A percentile compares a stretch with the other conserved stretches of the same genome.
These are phyloP conservation scores for Calycopis cecrops DNA, from an alignment of 1,140 invertebrate genomes.

Conservation along the genomic window DNA sequence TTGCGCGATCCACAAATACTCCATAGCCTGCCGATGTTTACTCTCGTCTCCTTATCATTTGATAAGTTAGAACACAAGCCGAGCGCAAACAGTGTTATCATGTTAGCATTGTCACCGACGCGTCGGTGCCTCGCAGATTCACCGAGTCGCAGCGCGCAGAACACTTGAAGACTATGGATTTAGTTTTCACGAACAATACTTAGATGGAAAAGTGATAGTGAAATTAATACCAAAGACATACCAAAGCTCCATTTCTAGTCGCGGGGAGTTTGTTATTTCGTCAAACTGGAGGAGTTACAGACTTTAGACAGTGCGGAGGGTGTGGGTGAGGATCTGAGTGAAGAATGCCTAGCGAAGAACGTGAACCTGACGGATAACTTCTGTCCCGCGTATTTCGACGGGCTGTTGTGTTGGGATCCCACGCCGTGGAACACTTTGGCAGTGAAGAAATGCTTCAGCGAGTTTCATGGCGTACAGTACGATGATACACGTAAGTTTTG, in stretches of 20 bases:
- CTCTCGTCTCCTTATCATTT: constrained; percentile 62
- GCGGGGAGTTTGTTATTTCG: constrained; percentile 21
- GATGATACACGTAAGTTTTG: constrained; percentile 80
- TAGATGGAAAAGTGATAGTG: constrained; percentile 38
- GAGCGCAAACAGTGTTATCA: constrained; percentile 66
- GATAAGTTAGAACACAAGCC: constrained; percentile 73
- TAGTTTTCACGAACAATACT: constrained; percentile 9
- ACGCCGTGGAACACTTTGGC: constrained; percentile 79
- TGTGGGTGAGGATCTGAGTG: constrained; percentile 47
- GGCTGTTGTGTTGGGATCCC: constrained; percentile 86
- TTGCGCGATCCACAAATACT: constrained; percentile 67
- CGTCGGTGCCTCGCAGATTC: constrained; percentile 45
- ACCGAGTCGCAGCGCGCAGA: constrained; percentile 37
- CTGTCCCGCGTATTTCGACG: constrained; percentile 81
- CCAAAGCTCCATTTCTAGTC: constrained; percentile 48
- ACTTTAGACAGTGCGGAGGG: constrained; percentile 52
- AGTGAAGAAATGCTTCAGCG: constrained; percentile 82
- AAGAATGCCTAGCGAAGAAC: constrained; percentile 51
- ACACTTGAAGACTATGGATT: constrained; percentile 32
- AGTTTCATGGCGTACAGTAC: constrained; percentile 85
- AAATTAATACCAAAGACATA: constrained; percentile 39
- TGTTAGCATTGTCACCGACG: constrained; percentile 61
- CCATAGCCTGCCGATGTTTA: constrained; percentile 65
- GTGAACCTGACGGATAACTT: constrained; percentile 44
- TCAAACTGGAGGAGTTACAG: constrained; percentile 68